Base-by-base conservation (phyloP, 2,113 vertebrate genomes). In the Arizona elegans region DNA sequence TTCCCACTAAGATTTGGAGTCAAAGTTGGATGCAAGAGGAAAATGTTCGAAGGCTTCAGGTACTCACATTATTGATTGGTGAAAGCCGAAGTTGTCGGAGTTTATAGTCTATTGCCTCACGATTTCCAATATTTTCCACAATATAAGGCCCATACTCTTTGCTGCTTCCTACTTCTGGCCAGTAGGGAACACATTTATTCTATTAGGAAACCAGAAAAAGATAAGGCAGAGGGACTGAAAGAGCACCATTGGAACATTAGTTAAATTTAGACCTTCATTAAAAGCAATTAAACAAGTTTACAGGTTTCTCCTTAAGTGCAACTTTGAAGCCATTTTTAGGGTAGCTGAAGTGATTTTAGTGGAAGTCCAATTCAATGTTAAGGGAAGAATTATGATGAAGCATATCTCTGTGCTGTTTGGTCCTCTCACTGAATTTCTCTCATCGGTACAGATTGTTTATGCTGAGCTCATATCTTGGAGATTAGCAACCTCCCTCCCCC, bases 151-250 rank as follows among this genome's bases (percentile, higher is more conserved):
- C 98, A 0, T 97, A 96, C 24, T 97, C 97, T 8, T 98, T 98
- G 0, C 91, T 96, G 38, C n/a, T 90, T 8, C 98, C 95, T 58
- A 85, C 3, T 0, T 98, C 98, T 0, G 99, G 99, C 99, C 99
- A 99, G 96, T 99, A 99, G 0, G 98, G 98, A 43, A 99, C 98
- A 62, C 99, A 99, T 92, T 99, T 99, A 96, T 98, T 99, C 99
- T 99, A 95, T 4, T 91, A 94, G 93, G 96, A 87, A 92, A 93
- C 50, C 93, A 87, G 75, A 26, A 65, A n/a, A 17, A 70, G 19
- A 1, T 9, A 12, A 5, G 38, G 15, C 9, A 7, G 1, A 33
- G 29, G 94, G 38, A 92, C n/a, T 94, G 50, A 92, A 56, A 17
- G 75, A 0, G 29, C 91, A 26, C 23, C 53, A 92, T 62, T 86